Percentiles rank a stretch among this genome's conserved stretches.
Conservation (phyloP, 2,113 vertebrate genomes). For the Takifugu bimaculatus region DNA sequence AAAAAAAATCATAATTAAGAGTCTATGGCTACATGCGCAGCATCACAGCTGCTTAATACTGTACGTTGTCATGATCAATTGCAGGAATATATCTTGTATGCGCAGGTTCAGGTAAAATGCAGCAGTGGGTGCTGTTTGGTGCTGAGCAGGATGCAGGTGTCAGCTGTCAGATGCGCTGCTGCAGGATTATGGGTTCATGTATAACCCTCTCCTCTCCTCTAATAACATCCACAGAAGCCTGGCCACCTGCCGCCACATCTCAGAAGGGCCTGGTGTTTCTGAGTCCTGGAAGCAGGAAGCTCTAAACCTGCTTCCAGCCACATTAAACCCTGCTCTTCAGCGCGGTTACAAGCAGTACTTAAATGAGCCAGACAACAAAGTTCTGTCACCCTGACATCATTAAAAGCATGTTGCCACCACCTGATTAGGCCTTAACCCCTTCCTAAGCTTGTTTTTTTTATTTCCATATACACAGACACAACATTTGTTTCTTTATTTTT, state of each 20-base stretch:
- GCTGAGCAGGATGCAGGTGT: conserved; percentile 62
- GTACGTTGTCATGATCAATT: not conserved
- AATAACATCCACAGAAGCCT: conserved; percentile 65
- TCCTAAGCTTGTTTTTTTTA: not conserved
- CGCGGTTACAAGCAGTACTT: conserved; percentile 54
- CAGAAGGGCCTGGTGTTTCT: conserved; percentile 53
- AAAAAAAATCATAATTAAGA: too few relatives aligned
- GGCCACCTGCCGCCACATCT: conserved; percentile 67
- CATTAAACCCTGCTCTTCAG: conserved; percentile 59
- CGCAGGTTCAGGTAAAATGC: conserved; percentile 18
- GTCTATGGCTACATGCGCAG: too few relatives aligned
- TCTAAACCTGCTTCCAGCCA: conserved; percentile 54
- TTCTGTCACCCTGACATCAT: conserved; percentile 30
- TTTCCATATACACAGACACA: not conserved
- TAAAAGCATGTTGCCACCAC: conserved; percentile 19
- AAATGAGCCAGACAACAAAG: conserved; percentile 56
- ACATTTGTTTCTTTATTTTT: conserved; percentile 12
- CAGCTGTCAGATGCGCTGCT: conserved; percentile 73
- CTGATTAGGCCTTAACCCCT: conserved; percentile 9
- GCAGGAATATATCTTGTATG: not conserved
- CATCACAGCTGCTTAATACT: not conserved
- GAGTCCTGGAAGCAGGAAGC: conserved; percentile 65
- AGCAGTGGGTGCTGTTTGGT: conserved; percentile 21
- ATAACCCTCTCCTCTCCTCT: conserved; percentile 59
- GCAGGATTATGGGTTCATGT: conserved; percentile 59